Conservation (phyloP, 2,888 invertebrate genomes). For the Onthophagus sagittarius region DNA sequence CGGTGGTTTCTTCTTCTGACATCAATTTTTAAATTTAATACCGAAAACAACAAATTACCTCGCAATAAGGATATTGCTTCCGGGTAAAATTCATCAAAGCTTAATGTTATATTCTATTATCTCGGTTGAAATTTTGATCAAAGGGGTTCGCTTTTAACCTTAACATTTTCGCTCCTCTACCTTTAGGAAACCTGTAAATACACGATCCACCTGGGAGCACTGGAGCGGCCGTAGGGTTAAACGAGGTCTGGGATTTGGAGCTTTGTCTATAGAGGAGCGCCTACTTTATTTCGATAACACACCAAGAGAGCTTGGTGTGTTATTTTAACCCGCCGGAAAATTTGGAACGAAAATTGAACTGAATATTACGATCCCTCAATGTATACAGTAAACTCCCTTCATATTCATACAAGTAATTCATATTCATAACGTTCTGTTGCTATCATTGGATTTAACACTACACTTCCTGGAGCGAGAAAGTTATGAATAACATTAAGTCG, state of each 20-base stretch:
- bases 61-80: neutral
- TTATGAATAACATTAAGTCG: neutral
- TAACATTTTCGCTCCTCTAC: neutral
- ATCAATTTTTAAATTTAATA: too few relatives aligned
- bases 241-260: slow-evolving; percentile 26
- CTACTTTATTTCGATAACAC: neutral
- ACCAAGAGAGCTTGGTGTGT: neutral
- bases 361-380: neutral
- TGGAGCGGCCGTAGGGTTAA: slow-evolving; percentile 26
- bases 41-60: too few relatives aligned
- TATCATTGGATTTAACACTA: neutral
- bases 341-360: neutral
- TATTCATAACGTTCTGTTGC: neutral
- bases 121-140: neutral
- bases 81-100: neutral
- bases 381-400: neutral
- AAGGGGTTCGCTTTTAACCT: neutral
- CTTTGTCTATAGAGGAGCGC: slow-evolving; percentile 4
- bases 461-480: neutral
- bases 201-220: slow-evolving; percentile 24
- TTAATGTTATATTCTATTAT: neutral
- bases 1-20: neutral
- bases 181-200: slow-evolving; percentile 17
- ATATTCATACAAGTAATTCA: neutral
- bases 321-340: neutral